Percentiles rank a stretch among this genome's conserved stretches.
phyloP scores from a whole-genome alignment of 2,888 invertebrate species.

The Monochamus alternatus region DNA sequence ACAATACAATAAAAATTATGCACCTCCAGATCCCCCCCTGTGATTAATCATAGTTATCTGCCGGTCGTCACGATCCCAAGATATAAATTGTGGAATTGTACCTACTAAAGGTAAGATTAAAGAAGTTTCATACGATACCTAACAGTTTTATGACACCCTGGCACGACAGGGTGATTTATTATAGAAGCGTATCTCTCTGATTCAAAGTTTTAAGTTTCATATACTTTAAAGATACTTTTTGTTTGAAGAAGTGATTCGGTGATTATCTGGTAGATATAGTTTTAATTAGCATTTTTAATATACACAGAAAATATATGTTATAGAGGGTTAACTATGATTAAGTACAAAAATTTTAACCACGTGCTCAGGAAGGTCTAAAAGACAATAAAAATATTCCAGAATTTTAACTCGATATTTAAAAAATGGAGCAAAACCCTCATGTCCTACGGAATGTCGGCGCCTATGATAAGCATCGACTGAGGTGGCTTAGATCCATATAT shows the following conservation, averaged over 20 bases:
- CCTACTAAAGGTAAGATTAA: not conserved
- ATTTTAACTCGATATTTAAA: no score
- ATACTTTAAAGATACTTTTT: not conserved
- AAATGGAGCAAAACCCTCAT: no score
- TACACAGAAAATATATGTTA: no score
- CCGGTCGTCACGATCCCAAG: not conserved
- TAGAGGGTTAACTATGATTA: no score
- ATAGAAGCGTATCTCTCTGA: not conserved
- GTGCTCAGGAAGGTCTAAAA: no score
- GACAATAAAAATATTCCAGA: no score
- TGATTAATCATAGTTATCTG: constrained; percentile 23
- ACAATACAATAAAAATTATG: constrained; percentile 27
- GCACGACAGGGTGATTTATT: not conserved
- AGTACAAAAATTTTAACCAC: no score
- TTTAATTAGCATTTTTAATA: no score
- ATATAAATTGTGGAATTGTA: constrained; percentile 15
- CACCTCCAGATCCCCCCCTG: not conserved
- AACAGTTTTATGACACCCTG: constrained; percentile 2
- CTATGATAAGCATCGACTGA: no score
- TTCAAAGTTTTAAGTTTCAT: not conserved
- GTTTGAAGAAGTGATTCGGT: not conserved
- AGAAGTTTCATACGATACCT: not conserved
- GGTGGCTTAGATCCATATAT: no score
- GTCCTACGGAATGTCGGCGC: no score
- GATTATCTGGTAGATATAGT: no score